Evolutionary conservation across 2,113 vertebrate genomes (phyloP).

Genomic region (Nothocercus julius): DNA sequence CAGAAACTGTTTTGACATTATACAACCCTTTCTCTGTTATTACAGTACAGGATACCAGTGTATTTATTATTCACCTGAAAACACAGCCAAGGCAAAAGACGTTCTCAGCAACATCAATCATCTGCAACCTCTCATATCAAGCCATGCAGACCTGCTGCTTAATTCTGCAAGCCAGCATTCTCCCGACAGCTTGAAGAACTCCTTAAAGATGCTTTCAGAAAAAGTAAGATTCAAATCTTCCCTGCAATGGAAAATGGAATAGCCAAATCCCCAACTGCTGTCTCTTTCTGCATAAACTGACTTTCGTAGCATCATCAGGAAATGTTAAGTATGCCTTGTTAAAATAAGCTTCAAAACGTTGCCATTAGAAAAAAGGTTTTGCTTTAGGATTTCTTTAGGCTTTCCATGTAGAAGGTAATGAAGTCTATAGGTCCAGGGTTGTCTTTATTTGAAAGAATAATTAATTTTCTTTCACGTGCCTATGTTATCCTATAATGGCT

Average conservation of each 20-base stretch:
- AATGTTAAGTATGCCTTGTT: conserved; percentile 55
- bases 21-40: conserved; percentile 34
- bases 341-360: conserved; percentile 53
- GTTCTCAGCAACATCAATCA: conserved; percentile 92
- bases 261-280: conserved; percentile 2
- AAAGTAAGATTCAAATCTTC: conserved; percentile 86
- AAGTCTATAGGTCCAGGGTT: not conserved
- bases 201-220: conserved; percentile 94
- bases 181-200: conserved; percentile 86
- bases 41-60: conserved; percentile 96
- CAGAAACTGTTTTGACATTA: not conserved
- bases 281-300: conserved; percentile 23
- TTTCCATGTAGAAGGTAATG: conserved; percentile 26
- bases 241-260: conserved; percentile 55
- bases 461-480: conserved; percentile 21
- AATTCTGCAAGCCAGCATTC: conserved; percentile 90
- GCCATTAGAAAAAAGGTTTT: conserved; percentile 32
- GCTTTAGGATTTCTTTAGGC: conserved; percentile 26
- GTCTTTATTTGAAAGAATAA: conserved; percentile 38
- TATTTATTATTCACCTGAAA: conserved; percentile 99
- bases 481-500: conserved; percentile 35
- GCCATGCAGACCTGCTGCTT: conserved; percentile 91
- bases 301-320: conserved; percentile 53
- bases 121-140: conserved; percentile 91
- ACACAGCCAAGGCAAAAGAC: conserved; percentile 95